Evolutionary conservation across 2,797 vertebrate species (phyloP), one percentile per base, ranked within the genome.

Genomic region (Sebastes hopkinsi): DNA sequence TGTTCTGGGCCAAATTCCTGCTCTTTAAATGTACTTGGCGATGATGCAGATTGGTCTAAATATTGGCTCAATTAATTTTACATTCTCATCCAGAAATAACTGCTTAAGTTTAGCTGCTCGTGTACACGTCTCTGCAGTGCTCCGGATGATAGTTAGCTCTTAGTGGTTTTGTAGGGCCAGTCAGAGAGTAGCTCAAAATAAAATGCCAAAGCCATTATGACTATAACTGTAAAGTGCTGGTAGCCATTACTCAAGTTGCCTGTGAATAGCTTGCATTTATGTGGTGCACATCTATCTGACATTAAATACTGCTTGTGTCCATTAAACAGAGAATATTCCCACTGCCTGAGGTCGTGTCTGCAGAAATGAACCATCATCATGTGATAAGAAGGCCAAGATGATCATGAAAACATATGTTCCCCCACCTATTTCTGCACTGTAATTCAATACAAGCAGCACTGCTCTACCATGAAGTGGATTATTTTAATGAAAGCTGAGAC

Each of bases 11-110:
- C 56, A 71, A 56, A 79, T 58, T 73, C 32, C 70, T 75, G 70
- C 76, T 80, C 64, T 80, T 83, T 77, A 71, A 86, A 81, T 80
- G 81, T 84, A 72, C 70, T 87, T 80, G 87, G 80, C 75, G 42
- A 29, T 9, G 54, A 34, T 1, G 22, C 32, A 34, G 38, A 65
- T 65, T 20, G 78, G 56, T 72, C 36, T 62, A 80, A 87, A 87
- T 61, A 84, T 52, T 81, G 80, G 73, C 77, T 69, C 30, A 70
- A 84, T 72, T 77, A 12, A 75, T 79, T 86, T 78, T 18, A 59
- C 75, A 78, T 78, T 80, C 75, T 76, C 42, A 50, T 73, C 23
- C 67, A n/a, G 78, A 66, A 62, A 23, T 54, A 72, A 58, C 50
- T 10, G 77, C 68, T 72, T 61, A 65, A 71, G 50, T 72, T 61